Percentiles rank a stretch among this genome's conserved stretches.
These are phyloP conservation scores for Actinernus sp. DNA, from an alignment of 92 coral and sea anemone genomes.

Conservation along the genomic window DNA sequence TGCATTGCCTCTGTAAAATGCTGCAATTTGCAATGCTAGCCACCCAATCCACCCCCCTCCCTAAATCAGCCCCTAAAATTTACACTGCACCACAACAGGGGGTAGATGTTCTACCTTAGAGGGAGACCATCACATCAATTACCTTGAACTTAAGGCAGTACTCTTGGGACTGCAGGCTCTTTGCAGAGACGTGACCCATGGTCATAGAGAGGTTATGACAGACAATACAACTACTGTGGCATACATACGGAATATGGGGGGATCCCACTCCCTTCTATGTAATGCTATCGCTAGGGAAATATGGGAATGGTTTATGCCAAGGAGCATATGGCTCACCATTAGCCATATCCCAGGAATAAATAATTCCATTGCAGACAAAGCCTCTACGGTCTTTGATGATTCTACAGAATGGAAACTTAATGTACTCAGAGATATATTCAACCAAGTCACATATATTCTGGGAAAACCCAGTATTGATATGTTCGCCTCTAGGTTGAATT, in stretches of 20 bases:
- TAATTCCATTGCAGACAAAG: constrained; percentile 44
- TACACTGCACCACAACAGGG: constrained; percentile 28
- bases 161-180: constrained; percentile 9
- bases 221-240: constrained; percentile 49
- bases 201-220: constrained; percentile 1
- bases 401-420: constrained; percentile 47
- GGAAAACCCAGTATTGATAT: constrained; percentile 41
- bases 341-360: constrained; percentile 43
- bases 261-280: constrained; percentile 33
- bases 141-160: constrained; percentile 29
- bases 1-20: no score
- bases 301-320: constrained; percentile 45
- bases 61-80: no score
- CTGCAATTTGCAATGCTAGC: no score
- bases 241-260: constrained; percentile 48
- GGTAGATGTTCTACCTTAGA: constrained; percentile 41
- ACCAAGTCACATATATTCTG: constrained; percentile 9
- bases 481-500: constrained; percentile 54
- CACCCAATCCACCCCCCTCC: no score
- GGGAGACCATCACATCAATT: constrained; percentile 27
- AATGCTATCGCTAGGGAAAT: constrained; percentile 18
- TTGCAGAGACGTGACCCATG: constrained; percentile 1
- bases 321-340: constrained; percentile 30
- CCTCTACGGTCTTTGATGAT: constrained; percentile 42
- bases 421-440: constrained; percentile 21